Conservation (phyloP, 2,888 invertebrate genomes). For the Neocrepidodera transversa region DNA sequence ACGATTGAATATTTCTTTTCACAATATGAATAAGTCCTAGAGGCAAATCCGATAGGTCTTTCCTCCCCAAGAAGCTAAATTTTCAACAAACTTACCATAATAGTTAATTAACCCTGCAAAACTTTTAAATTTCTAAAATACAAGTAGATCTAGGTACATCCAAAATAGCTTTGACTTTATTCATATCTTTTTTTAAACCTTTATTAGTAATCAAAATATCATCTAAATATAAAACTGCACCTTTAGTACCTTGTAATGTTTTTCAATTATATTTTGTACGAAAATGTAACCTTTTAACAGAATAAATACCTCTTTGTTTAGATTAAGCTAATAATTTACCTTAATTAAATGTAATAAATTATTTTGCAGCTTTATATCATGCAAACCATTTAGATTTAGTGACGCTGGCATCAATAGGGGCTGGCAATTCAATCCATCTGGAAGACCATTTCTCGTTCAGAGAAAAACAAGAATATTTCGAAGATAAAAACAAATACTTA, state of each 20-base stretch:
- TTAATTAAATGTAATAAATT: too few relatives aligned
- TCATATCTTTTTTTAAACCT: constrained; percentile 29
- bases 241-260: constrained; percentile 17
- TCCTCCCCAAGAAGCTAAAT: constrained; percentile 6
- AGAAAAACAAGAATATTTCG: too few relatives aligned
- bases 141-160: constrained; percentile 28
- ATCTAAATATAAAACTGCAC: constrained; percentile 19
- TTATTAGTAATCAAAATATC: constrained; percentile 44
- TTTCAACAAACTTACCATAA: constrained; percentile 31
- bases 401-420: too few relatives aligned
- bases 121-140: constrained; percentile 22
- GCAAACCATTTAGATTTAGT: too few relatives aligned
- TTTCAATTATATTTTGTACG: constrained; percentile 22
- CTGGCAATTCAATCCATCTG: too few relatives aligned
- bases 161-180: constrained; percentile 35
- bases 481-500: too few relatives aligned
- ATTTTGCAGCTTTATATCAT: too few relatives aligned
- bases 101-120: constrained; percentile 35
- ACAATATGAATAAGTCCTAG: too few relatives aligned
- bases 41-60: too few relatives aligned
- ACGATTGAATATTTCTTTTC: too few relatives aligned
- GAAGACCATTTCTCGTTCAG: too few relatives aligned
- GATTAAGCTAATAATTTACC: constrained; percentile 5
- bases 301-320: constrained; percentile 22
- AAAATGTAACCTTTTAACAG: constrained; percentile 19